Evolutionary conservation across 2,797 vertebrate genomes (phyloP).

Genomic region (Myoxocephalus aenaeus): DNA sequence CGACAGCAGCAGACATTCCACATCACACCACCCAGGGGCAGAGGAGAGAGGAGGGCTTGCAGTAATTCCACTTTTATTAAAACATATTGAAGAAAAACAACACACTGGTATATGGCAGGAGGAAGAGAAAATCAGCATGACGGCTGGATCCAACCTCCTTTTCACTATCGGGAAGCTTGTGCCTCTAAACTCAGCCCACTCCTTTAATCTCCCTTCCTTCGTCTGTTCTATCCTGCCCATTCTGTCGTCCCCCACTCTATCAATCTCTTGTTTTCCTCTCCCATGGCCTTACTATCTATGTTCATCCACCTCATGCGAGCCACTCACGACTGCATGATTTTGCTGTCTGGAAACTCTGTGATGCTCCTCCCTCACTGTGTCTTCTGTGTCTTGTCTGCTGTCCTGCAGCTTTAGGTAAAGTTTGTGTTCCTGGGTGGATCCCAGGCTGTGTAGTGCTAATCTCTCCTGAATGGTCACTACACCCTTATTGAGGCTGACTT

Average conservation of each 20-base stretch:
- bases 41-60: conserved; percentile 49
- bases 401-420: conserved; percentile 58
- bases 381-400: conserved; percentile 44
- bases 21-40: conserved; percentile 64
- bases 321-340: conserved; percentile 22
- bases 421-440: conserved; percentile 67
- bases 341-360: conserved; percentile 42
- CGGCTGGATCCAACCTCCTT: conserved; percentile 39
- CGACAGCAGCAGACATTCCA: conserved; percentile 79
- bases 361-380: conserved; percentile 40
- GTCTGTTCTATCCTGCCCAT: conserved; percentile 41
- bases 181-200: conserved; percentile 52
- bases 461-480: conserved; percentile 69
- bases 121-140: conserved; percentile 72
- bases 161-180: conserved; percentile 48
- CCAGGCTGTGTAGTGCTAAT: conserved; percentile 71
- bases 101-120: conserved; percentile 52
- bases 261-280: conserved; percentile 54
- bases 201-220: conserved; percentile 62
- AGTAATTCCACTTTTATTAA: conserved; percentile 88
- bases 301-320: conserved; percentile 29
- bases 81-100: conserved; percentile 82
- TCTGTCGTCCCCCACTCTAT: conserved; percentile 40
- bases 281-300: conserved; percentile 46
- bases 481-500: conserved; percentile 68